Evolutionary conservation across 2,797 vertebrate genomes (phyloP), one percentile per base, ranked within the genome.

Genomic region (Coracias cyanogaster): DNA sequence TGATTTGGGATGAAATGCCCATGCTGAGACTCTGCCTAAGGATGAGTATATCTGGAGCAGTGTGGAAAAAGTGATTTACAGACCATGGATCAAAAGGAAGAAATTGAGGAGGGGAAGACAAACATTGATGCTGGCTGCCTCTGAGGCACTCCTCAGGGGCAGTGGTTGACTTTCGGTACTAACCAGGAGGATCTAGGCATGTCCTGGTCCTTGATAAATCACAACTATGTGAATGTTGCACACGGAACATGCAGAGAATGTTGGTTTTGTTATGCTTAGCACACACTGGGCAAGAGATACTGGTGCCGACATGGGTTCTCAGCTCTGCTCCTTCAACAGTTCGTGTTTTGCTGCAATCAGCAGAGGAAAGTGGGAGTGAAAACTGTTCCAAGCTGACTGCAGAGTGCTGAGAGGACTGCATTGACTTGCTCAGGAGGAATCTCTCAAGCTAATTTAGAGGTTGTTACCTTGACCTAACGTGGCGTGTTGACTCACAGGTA

Each of bases 381-480:
- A 80, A 31, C 77, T 54, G 76, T 74, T 49, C 62, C 57, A 73
- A 81, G 37, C 18, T 10, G 8, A 69, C 12, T 70, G 60, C 33
- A 77, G 58, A 78, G 61, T 14, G 37, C 60, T 60, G 20, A 86
- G 24, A 72, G 60, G 22, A 35, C 9, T 94, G 78, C 74, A 82
- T 51, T 67, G 89, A 46, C 71, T 80, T 96, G 86, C 55, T 70
- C 4, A 1, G 37, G 19, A 80, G 45, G 22, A 18, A 55, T 37
- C 92, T 89, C 45, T 89, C 89, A 67, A 92, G 52, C 39, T 71
- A 84, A 77, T 77, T 82, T 62, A 64, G 57, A 94, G 86, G 83
- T 55, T 86, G 51, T 39, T 93, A 51, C 74, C 60, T 84, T 7
- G 1, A 89, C 21, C 57, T 69, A 77, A 39, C 0, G 0, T 41